Base-by-base conservation (phyloP, 30 jellyfish, hydroid and myxozoan genomes). In the Catostylus mosaicus region DNA sequence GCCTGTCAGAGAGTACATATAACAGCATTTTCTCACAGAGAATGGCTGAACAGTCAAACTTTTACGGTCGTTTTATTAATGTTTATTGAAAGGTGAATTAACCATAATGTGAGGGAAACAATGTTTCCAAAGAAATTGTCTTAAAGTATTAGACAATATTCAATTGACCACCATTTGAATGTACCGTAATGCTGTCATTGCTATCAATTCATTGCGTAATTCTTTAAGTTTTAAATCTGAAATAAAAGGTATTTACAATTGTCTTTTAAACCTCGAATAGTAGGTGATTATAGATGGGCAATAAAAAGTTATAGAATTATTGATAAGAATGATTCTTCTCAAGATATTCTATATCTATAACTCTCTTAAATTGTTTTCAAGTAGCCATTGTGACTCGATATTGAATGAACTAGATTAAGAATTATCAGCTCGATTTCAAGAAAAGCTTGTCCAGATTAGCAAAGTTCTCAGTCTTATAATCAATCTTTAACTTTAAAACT, bases 91-190 rank as follows among this genome's bases (percentile, higher is more conserved):
- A 50, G 63, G 63, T 50, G 63, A 10, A 50, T 50, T 50, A 50
- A 50, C 63, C 14, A 50, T 50, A 23, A 10, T 50, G 63, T 50
- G 20, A 3, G 63, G 63, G 63, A 50, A 50, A 50, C 63, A 50
- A 50, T 50, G 63, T 50, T 50, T 50, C 63, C 63, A 50, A 50
- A 50, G 63, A 50, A 50, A 50, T 50, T 50, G 63, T 50, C 63
- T 50, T 50, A 50, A 50, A 50, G 63, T 50, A 50, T 50, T 50
- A 50, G 24, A 27, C 63, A 50, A 50, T 50, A 50, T 50, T 50
- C 63, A 50, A 50, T 50, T 50, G 63, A 50, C 63, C 63, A 50
- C 63, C 63, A 5, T 50, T 50, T 50, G 27, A 50, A 50, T 50
- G 63, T 27, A 23, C 63, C 63, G 20, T 50, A 50, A 50, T 50